Base-by-base conservation (phyloP, 2,113 vertebrate genomes). In the Gorsachius goisagi region DNA sequence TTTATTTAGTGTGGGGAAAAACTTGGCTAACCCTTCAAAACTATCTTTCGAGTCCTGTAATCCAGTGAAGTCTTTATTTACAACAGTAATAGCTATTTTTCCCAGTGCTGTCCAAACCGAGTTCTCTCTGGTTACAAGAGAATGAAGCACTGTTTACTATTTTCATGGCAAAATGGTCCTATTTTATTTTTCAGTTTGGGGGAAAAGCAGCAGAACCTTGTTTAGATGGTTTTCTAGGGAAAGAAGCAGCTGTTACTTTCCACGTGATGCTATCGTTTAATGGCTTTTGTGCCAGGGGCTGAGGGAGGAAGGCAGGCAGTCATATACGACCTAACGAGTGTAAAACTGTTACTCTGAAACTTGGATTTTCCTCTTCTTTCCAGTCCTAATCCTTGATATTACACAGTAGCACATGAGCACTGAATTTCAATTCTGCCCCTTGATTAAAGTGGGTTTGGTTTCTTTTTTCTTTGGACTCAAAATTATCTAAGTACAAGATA, bases 1-100 rank as follows among this genome's bases (percentile, higher is more conserved):
- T 88, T 93, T 85, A 94, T 95, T 93, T 89, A 71, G 52, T 50
- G 23, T 69, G 68, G 47, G 16, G 50, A 71, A 92, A 93, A 81
- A 53, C 69, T 95, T 97, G 80, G 76, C 90, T 78, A 90, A 53
- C 58, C 73, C 76, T 88, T 90, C 72, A 93, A 95, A 91, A 93
- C 26, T 30, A 11, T 45, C 37, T 80, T 88, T 95, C 45, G 56
- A 92, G 55, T 62, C 45, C 18, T 88, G 68, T 93, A 93, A 77
- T 89, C 88, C 85, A 96, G 77, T 69, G 16, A 88, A 93, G 52
- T 55, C 75, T 86, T 96, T 94, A 94, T 97, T 96, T 94, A 84
- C 52, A 53, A 4, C 52, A 62, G 41, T n/a, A 91, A 86, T 52
- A 81, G 56, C 72, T 74, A 9, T 88, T 97, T 92, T 53, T 75